Percentiles rank a stretch among this genome's conserved stretches.
phyloP scores from a whole-genome alignment of 2,113 vertebrate species.

The Drymodes brunneopygia region DNA sequence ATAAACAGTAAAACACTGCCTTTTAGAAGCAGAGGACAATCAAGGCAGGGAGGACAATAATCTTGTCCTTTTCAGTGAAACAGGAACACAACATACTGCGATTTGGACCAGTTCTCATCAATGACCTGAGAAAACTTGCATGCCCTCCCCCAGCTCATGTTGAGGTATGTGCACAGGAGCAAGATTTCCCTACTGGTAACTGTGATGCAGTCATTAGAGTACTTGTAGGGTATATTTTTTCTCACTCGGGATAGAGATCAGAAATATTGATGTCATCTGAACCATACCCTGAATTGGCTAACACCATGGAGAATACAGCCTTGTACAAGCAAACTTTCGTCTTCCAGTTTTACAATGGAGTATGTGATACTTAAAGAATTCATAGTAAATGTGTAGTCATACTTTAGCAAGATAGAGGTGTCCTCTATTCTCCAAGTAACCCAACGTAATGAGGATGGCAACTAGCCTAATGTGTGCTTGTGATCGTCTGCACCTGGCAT shows the following conservation, averaged over 20 bases:
- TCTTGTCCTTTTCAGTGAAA: neutral
- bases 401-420: neutral
- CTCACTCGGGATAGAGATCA: accelerated
- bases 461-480: neutral
- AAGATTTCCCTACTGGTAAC: neutral
- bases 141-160: neutral
- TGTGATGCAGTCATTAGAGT: neutral
- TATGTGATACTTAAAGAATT: neutral
- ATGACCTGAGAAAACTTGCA: neutral
- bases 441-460: neutral
- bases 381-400: neutral
- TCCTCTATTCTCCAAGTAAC: neutral
- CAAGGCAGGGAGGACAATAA: accelerated
- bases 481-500: neutral
- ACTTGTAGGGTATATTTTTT: neutral
- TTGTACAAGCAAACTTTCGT: neutral
- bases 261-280: neutral
- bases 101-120: neutral
- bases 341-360: neutral
- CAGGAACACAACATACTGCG: accelerated
- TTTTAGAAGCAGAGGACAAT: neutral
- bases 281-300: neutral
- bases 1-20: neutral
- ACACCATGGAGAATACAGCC: neutral
- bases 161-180: neutral